phyloP scores from a whole-genome alignment of 2,888 invertebrate species.

The Drosophila kambysellisi region DNA sequence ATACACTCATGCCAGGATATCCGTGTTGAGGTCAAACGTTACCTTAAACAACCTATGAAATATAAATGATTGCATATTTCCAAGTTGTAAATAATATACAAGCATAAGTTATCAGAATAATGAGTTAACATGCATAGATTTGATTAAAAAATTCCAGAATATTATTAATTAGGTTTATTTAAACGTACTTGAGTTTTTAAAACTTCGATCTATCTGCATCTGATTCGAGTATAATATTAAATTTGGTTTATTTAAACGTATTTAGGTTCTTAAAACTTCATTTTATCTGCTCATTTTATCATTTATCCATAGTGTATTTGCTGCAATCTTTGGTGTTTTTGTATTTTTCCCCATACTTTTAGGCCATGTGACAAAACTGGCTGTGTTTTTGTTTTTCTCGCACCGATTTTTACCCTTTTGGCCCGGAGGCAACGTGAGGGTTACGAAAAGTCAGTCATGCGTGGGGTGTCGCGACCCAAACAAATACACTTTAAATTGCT shows the following conservation, averaged over 20 bases:
- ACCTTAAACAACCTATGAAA: not conserved
- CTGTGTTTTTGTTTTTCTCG: slow-evolving; percentile 26
- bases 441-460: slow-evolving; percentile 69
- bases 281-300: too few species aligned
- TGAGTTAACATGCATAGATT: not conserved
- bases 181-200: not conserved
- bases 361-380: slow-evolving; percentile 36
- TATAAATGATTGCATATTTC: not conserved
- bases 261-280: too few species aligned
- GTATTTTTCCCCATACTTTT: not conserved
- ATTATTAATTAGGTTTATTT: not conserved
- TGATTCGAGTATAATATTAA: too few species aligned
- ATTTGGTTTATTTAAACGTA: too few species aligned
- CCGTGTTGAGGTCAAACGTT: not conserved
- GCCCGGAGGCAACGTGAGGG: slow-evolving; percentile 19
- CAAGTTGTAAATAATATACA: not conserved
- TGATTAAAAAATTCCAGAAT: not conserved
- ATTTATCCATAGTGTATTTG: slow-evolving; percentile 16
- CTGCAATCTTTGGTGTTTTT: slow-evolving; percentile 27
- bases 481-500: slow-evolving; percentile 65
- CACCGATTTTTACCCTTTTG: slow-evolving; percentile 22
- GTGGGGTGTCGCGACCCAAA: slow-evolving; percentile 57
- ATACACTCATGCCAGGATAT: slow-evolving; percentile 20
- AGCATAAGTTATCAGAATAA: not conserved
- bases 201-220: too few species aligned